These are phyloP conservation scores for Oryzias curvinotus DNA, from an alignment of 2,113 vertebrate species.

Conservation along the genomic window DNA sequence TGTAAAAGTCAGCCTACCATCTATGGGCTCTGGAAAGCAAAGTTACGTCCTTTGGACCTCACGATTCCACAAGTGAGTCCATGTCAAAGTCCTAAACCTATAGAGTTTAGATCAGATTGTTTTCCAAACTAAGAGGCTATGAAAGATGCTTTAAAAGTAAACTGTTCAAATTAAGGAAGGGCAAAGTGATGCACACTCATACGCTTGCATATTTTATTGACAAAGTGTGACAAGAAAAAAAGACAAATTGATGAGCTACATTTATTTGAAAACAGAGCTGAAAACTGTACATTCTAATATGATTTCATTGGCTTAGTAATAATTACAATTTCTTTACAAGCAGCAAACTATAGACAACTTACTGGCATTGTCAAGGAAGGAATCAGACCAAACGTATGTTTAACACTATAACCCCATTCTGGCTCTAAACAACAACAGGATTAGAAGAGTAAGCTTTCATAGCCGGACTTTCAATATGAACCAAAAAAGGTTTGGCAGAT, in stretches of 20 bases:
- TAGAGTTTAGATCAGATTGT: too few species aligned
- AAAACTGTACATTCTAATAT: conserved; percentile 64
- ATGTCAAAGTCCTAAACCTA: too few species aligned
- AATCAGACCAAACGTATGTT: conserved; percentile 51
- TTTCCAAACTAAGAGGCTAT: too few species aligned
- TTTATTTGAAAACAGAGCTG: conserved; percentile 73
- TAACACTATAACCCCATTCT: conserved; percentile 44
- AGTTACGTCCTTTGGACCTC: too few species aligned
- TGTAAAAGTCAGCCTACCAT: too few species aligned
- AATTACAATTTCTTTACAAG: conserved; percentile 72
- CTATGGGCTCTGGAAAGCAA: too few species aligned
- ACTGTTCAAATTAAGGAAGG: too few species aligned
- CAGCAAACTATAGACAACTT: conserved; percentile 59
- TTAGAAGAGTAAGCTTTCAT: conserved; percentile 38
- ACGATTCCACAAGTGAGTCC: too few species aligned
- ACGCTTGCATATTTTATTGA: not conserved
- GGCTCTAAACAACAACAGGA: conserved; percentile 34
- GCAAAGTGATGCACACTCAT: too few species aligned
- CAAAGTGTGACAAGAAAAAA: conserved; percentile 1
- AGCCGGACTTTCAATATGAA: conserved; percentile 34
- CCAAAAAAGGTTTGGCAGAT: conserved; percentile 45
- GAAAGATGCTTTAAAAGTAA: too few species aligned
- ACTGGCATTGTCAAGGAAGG: conserved; percentile 58
- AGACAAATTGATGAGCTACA: conserved; percentile 46
- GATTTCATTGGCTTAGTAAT: conserved; percentile 64